Evolutionary conservation across 1,140 invertebrate genomes (phyloP).

Genomic region (Papilio glaucus): DNA sequence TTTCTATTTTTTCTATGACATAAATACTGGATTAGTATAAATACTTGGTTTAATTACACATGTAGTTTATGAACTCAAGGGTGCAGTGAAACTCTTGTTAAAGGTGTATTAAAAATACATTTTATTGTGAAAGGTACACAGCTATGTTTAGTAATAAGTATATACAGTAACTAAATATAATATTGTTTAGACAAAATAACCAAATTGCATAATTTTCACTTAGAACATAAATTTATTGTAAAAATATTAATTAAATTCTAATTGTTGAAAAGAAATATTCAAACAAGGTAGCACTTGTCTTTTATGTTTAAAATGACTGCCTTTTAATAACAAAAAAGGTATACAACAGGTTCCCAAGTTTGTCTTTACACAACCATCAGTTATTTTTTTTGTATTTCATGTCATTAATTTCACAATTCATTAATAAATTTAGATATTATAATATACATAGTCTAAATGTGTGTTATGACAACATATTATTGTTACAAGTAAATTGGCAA

Average conservation of each 20-base stretch:
- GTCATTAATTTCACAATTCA: conserved; percentile 24
- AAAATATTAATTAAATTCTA: conserved; percentile 23
- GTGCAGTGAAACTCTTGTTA: conserved; percentile 36
- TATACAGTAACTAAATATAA: conserved; percentile 81
- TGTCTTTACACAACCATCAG: conserved; percentile 32
- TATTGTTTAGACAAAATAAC: conserved; percentile 55
- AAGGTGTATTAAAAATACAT: conserved; percentile 82
- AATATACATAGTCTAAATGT: conserved; percentile 20
- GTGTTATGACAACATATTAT: conserved; percentile 5
- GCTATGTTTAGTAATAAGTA: conserved; percentile 78
- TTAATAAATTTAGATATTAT: conserved; percentile 11
- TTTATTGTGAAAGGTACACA: conserved; percentile 81
- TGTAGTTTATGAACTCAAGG: conserved; percentile 10
- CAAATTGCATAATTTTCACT: conserved; percentile 57
- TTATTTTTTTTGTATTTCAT: conserved; percentile 14
- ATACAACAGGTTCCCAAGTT: conserved; percentile 3
- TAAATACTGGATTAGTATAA: neutral
- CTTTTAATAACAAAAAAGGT: neutral
- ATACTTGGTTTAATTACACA: neutral
- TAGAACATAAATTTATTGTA: conserved; percentile 46
- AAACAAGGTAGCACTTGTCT: conserved; percentile 29
- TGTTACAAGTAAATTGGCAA: conserved; percentile 29
- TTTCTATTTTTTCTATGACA: conserved; percentile 47
- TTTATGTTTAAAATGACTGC: conserved; percentile 16
- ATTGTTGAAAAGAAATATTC: conserved; percentile 24